phyloP scores from a whole-genome alignment of 2,888 invertebrate genomes.

The Gastracanthus pulcherrimus region DNA sequence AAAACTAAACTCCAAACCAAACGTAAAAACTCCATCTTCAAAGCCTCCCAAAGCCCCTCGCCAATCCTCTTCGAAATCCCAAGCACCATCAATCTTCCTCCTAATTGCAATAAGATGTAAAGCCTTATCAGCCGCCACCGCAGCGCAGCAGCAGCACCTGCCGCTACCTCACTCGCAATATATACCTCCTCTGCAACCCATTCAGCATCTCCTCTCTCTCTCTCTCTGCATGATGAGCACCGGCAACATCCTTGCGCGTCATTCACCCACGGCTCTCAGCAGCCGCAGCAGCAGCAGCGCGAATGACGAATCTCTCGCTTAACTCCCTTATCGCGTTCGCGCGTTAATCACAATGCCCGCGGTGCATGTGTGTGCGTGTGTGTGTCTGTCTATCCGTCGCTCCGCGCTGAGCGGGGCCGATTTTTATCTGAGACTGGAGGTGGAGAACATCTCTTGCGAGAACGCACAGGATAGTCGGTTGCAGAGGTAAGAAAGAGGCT shows the following conservation, averaged over 20 bases:
- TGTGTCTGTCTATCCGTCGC: neutral
- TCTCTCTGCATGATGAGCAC: neutral
- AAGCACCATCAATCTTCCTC: conserved; percentile 10
- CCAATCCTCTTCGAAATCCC: too few relatives aligned
- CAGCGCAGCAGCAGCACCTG: neutral
- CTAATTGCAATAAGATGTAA: conserved; percentile 27
- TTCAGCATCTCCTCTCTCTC: neutral
- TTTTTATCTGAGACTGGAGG: neutral
- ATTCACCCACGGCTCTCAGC: conserved; percentile 2
- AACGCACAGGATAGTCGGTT: too few relatives aligned
- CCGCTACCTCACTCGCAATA: neutral
- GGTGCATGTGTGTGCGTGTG: neutral
- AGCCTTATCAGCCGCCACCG: neutral
- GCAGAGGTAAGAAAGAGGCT: too few relatives aligned
- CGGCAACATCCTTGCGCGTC: neutral
- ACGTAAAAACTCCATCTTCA: neutral
- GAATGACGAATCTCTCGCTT: conserved; percentile 17
- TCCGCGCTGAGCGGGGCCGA: neutral
- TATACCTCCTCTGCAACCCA: neutral
- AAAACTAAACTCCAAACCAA: neutral
- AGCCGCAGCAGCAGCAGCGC: neutral
- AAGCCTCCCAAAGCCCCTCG: neutral
- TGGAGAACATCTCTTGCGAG: neutral
- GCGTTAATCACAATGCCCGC: conserved; percentile 13
- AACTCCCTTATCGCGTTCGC: neutral